phyloP scores from a whole-genome alignment of 2,888 invertebrate species.

The Operophtera brumata region DNA sequence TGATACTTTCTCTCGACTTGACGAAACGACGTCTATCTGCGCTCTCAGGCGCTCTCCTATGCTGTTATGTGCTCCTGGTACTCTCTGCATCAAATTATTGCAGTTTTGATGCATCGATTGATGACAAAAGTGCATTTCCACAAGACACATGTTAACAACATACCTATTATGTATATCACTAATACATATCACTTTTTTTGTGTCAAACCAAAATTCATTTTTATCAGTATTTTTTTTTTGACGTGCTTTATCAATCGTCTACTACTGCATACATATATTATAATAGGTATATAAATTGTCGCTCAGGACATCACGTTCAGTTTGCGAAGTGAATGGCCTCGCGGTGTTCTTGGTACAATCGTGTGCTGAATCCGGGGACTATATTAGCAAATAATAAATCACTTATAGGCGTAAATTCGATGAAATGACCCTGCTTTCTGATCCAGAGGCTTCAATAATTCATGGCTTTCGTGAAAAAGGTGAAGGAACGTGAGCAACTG shows the following conservation, averaged over 20 bases:
- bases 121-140: neutral
- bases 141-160: neutral
- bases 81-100: neutral
- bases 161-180: neutral
- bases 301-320: slow-evolving; percentile 42
- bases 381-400: slow-evolving; percentile 27
- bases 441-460: neutral
- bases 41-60: slow-evolving; percentile 3
- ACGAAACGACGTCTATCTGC: neutral
- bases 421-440: neutral
- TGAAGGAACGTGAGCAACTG: neutral
- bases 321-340: slow-evolving; percentile 66
- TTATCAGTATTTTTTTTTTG: neutral
- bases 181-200: no score
- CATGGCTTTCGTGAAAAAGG: neutral
- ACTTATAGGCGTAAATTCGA: neutral
- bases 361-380: slow-evolving; percentile 56
- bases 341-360: slow-evolving; percentile 60
- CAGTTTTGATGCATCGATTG: slow-evolving; percentile 2
- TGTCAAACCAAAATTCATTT: no score
- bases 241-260: neutral
- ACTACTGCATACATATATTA: slow-evolving; percentile 3
- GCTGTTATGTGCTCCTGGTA: slow-evolving; percentile 7
- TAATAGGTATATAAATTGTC: slow-evolving; percentile 11
- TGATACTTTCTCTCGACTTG: neutral